These are phyloP conservation scores for Charadrius vociferus DNA, from an alignment of 2,113 vertebrate genomes.

Conservation along the genomic window DNA sequence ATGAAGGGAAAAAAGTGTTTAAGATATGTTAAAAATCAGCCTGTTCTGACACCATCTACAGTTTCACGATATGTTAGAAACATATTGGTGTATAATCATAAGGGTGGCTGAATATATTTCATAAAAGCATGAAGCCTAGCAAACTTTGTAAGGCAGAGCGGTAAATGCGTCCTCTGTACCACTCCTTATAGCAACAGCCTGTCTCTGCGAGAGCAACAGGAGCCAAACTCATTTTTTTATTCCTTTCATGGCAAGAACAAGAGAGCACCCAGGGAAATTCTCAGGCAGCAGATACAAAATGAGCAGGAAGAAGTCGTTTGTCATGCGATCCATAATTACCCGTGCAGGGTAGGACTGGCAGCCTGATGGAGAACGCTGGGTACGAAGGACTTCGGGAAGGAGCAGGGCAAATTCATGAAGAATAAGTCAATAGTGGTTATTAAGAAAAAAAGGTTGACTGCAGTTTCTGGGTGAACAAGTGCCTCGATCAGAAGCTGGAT, in stretches of 20 bases:
- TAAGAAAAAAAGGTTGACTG: background rate
- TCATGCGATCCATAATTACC: background rate
- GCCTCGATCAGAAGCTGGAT: background rate
- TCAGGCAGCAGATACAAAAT: background rate
- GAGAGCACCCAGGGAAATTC: background rate
- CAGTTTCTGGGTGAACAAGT: background rate
- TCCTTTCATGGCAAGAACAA: background rate
- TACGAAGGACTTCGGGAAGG: background rate
- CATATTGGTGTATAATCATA: background rate
- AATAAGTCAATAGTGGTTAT: accelerated
- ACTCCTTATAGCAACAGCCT: background rate
- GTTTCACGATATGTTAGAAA: background rate
- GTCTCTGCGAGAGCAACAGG: background rate
- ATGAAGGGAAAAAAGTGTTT: background rate
- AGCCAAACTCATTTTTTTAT: accelerated
- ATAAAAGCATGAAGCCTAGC: background rate
- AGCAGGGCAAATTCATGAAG: background rate
- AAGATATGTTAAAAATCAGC: background rate
- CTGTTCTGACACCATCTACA: background rate
- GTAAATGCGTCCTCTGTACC: background rate
- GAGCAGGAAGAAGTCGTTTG: background rate
- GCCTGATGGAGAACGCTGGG: accelerated
- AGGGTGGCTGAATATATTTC: background rate
- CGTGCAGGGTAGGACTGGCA: background rate
- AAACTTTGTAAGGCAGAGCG: background rate